Evolutionary conservation across 2,113 vertebrate species (phyloP).

Genomic region (Argyrosomus japonicus): DNA sequence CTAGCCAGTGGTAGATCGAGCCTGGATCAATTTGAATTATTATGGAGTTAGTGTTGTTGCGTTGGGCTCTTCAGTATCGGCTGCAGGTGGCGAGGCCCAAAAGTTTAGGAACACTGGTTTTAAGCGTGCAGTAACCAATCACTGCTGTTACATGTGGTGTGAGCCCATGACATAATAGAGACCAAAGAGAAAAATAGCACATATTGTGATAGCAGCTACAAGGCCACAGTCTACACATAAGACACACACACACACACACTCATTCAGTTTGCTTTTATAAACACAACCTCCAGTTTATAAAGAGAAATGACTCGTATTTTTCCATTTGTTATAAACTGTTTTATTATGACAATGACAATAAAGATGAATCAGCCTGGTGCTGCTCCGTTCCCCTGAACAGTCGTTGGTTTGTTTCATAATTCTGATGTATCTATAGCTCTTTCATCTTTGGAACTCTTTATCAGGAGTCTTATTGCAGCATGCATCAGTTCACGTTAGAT

Average conservation of each 20-base stretch:
- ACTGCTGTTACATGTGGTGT: neutral
- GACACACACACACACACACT: too few relatives aligned
- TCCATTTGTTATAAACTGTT: too few relatives aligned
- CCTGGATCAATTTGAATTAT: neutral
- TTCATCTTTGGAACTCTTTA: neutral
- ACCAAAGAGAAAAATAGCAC: neutral
- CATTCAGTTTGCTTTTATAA: neutral
- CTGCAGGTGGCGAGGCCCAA: neutral
- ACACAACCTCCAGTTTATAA: neutral
- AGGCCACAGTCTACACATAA: too few relatives aligned
- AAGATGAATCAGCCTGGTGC: too few relatives aligned
- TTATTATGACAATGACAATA: too few relatives aligned
- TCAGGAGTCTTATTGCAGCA: neutral
- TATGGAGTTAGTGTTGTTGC: neutral
- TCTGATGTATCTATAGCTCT: neutral
- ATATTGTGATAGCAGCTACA: neutral
- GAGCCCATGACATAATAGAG: neutral
- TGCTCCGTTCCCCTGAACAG: too few relatives aligned
- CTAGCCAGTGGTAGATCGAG: neutral
- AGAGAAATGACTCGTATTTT: neutral
- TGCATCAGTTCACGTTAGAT: slow-evolving; percentile 1
- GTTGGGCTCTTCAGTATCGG: neutral
- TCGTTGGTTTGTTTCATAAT: too few relatives aligned
- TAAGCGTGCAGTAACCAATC: neutral
- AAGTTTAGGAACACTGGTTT: neutral